Evolutionary conservation across 2,888 invertebrate species (phyloP), one percentile per base, ranked within the genome.

Genomic region (Andrena dorsata): DNA sequence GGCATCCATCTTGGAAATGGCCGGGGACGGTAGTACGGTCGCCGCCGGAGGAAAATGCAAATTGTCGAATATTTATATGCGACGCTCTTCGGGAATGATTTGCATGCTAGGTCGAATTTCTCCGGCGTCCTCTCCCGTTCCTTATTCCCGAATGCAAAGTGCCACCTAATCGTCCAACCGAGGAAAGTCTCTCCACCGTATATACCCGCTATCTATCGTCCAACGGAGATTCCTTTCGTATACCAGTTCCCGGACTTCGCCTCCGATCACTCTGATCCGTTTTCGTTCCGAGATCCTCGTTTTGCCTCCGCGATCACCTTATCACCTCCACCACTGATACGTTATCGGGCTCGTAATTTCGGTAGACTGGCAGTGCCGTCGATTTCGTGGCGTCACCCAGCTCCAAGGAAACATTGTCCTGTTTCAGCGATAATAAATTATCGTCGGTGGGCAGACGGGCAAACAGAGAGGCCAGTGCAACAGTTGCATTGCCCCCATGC

Each of bases 1-100:
- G 90, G 91, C 87, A 92, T 92, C 90, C 90, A 91, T 92, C 92
- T 92, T 92, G 92, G 87, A 89, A 92, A 92, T 90, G 90, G 91
- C 82, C 86, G 56, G 81, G 81, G 80, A 83, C 84, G 87, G 85
- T 84, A 83, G 77, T 83, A 71, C 69, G 84, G 74, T 74, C 61
- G 80, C 82, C 79, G 78, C 83, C 80, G 81, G 78, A 77, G 87
- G 86, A 88, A 90, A 91, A 92, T 92, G 92, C 92, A 92, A 92
- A 92, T 92, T 86, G 87, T 86, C 87, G 88, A 89, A 91, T 92
- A 92, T 92, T 92, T 92, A 92, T 91, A 90, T 80, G 86, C 84
- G 87, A 87, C 75, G 75, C 80, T 84, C 82, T 84, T 70, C 73
- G 75, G 61, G 86, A 81, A 87, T 88, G 88, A 88, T 88, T 88